Percentiles rank a stretch among this genome's conserved stretches.
Evolutionary conservation across 2,797 vertebrate genomes (phyloP).

Genomic region (Enteromius unitaeniatus): DNA sequence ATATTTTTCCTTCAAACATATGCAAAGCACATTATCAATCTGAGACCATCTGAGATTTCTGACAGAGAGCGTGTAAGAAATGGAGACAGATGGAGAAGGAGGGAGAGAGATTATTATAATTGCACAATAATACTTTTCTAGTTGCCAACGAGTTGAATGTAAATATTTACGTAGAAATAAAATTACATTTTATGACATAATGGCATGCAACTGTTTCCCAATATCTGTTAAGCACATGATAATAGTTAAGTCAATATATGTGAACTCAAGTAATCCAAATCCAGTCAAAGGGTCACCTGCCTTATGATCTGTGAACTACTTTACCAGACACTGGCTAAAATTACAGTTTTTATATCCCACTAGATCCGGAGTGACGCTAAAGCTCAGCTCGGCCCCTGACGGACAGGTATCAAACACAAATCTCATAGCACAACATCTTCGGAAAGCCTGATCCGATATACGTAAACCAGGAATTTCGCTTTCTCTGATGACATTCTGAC

Average conservation of each 20-base stretch:
- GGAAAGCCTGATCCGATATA: constrained; percentile 13
- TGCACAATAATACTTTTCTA: constrained; percentile 32
- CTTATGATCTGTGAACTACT: constrained; percentile 46
- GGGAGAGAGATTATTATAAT: constrained; percentile 42
- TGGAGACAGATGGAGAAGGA: constrained; percentile 21
- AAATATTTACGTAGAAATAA: constrained; percentile 23
- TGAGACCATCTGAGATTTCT: constrained; percentile 29
- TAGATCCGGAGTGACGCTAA: constrained; percentile 17
- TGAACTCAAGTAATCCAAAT: constrained; percentile 9
- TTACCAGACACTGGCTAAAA: constrained; percentile 38
- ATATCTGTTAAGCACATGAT: constrained; percentile 21
- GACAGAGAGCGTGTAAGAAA: constrained; percentile 39
- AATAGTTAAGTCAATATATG: constrained; percentile 33
- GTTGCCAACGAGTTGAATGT: constrained; percentile 17
- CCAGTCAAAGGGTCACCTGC: constrained; percentile 21
- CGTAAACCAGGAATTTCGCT: constrained; percentile 47
- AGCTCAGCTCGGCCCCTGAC: constrained; percentile 10
- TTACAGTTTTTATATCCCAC: constrained; percentile 47
- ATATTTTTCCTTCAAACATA: constrained; percentile 67
- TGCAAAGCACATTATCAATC: constrained; percentile 59
- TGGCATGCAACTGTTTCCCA: constrained; percentile 12
- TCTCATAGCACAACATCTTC: background rate
- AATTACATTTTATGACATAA: constrained; percentile 20
- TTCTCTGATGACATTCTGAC: constrained; percentile 71
- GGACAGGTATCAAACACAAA: constrained; percentile 34